Evolutionary conservation across 1,140 invertebrate species (phyloP).

Genomic region (Lepidurus couesii): DNA sequence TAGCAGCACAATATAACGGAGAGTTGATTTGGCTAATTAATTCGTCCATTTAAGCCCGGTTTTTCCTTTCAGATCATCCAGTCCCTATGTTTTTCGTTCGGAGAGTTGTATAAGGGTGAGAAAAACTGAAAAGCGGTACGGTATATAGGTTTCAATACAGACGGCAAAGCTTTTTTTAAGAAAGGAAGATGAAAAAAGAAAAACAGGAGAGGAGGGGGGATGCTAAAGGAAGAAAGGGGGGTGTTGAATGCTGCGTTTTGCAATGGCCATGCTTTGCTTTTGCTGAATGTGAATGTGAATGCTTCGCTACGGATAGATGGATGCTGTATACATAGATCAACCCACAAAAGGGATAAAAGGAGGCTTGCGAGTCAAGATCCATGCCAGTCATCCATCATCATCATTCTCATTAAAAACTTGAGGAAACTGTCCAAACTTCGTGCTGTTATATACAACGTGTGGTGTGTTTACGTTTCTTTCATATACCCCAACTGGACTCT

Average conservation of each 20-base stretch:
- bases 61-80: neutral
- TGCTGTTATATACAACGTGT: neutral
- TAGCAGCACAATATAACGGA: neutral
- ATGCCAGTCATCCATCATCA: slow-evolving; percentile 15
- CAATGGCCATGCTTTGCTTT: slow-evolving; percentile 28
- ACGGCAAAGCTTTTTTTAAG: slow-evolving; percentile 25
- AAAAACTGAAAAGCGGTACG: neutral
- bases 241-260: slow-evolving; percentile 28
- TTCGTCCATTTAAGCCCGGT: neutral
- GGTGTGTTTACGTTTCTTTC: neutral
- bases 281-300: slow-evolving; percentile 31
- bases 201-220: slow-evolving; percentile 5
- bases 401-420: slow-evolving; percentile 22
- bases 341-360: slow-evolving; percentile 21
- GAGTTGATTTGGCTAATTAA: slow-evolving; percentile 29
- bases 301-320: slow-evolving; percentile 25
- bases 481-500: neutral
- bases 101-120: neutral
- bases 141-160: neutral
- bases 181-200: slow-evolving; percentile 23
- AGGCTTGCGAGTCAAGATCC: slow-evolving; percentile 17
- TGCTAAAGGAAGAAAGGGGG: neutral
- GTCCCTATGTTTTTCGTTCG: neutral
- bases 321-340: slow-evolving; percentile 16
- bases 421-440: slow-evolving; percentile 11